Percentiles rank a stretch among this genome's conserved stretches.
phyloP scores from a whole-genome alignment of 2,113 vertebrate genomes.

The Suricata suricatta region DNA sequence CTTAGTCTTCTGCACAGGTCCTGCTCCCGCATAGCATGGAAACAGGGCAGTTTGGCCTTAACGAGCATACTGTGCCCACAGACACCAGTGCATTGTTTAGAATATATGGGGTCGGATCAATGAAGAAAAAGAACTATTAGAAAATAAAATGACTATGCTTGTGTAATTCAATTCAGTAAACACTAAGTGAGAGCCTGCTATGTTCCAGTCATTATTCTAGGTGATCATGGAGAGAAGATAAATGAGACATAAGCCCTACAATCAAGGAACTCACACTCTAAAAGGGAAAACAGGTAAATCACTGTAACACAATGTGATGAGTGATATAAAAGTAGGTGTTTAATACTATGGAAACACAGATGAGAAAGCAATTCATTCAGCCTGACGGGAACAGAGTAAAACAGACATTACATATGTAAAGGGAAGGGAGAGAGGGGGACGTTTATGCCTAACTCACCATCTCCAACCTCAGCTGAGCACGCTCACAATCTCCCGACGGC shows the following conservation, averaged over 20 bases:
- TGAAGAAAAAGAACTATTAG: constrained; percentile 46
- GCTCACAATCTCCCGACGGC: background rate
- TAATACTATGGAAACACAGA: background rate
- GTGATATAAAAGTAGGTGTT: background rate
- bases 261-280: background rate
- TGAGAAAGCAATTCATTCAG: background rate
- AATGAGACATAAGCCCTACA: background rate
- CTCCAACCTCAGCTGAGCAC: background rate
- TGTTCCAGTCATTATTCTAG: constrained; percentile 25
- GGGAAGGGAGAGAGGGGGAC: background rate
- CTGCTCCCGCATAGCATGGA: background rate
- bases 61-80: background rate
- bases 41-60: background rate
- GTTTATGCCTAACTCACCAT: background rate
- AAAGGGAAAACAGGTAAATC: background rate
- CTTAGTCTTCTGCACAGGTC: background rate
- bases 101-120: constrained; percentile 4
- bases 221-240: constrained; percentile 9
- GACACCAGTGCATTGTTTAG: constrained; percentile 10
- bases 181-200: constrained; percentile 44
- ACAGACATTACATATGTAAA: background rate
- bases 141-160: constrained; percentile 54
- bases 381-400: background rate
- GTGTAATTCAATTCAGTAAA: constrained; percentile 33
- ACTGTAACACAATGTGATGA: background rate